Base-by-base conservation (phyloP, 2,797 vertebrate species). In the Hoplostethus atlanticus region DNA sequence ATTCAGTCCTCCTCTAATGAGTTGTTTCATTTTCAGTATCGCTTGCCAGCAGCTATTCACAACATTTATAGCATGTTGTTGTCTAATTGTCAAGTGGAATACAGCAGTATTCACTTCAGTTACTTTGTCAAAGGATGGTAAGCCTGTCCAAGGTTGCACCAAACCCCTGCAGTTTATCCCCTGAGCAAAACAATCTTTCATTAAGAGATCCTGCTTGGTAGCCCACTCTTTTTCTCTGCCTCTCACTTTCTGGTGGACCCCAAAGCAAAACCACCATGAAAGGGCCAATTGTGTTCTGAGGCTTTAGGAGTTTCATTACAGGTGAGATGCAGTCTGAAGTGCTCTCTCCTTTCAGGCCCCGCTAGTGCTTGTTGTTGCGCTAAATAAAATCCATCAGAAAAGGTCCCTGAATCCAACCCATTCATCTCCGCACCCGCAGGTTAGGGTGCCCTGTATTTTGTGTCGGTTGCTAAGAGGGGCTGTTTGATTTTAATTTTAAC, bases 231-330 rank as follows among this genome's bases (percentile, higher is more conserved):
- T 76, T 52, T 73, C 63, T 57, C 69, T 47, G 53, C 64, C 31
- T 77, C 70, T 79, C 64, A 36, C 55, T 16, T 56, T 69, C 64
- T 55, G 65, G 65, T n/a, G 17, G 59, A 73, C 74, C 67, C 72
- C 38, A 12, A 67, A 77, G 77, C 54, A 64, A 68, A 71, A 76
- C 42, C 61, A 21, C 40, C 64, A 82, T 93, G 89, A 93, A 93
- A 89, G 85, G 75, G 66, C 55, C 54, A 63, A 88, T 93, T 93
- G 92, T 93, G 80, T 81, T 82, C 77, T 25, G 65, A 77, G 63
- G 50, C 70, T 68, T 67, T 59, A 60, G 76, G 79, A 84, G 85
- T 92, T 92, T 89, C 80, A 81, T 80, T 92, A 65, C 86, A 86
- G 86, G 84, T 90, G 85, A 91, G 85, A 86, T 70, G 42, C 77